Evolutionary conservation across 2,888 invertebrate genomes (phyloP).

Genomic region (Branchellion lobata): DNA sequence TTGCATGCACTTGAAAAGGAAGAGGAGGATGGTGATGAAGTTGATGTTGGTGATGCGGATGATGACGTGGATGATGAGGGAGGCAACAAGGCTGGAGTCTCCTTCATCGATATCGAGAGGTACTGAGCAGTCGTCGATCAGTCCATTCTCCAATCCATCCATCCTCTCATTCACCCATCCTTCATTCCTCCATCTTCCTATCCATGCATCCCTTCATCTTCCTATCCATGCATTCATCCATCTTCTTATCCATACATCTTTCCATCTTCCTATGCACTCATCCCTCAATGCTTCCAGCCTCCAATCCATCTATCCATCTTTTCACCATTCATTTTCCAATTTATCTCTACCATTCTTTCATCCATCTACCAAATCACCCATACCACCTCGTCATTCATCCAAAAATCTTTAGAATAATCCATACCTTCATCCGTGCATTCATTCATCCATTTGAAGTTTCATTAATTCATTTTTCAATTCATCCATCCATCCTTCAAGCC

Average conservation of each 20-base stretch:
- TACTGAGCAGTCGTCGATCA: not conserved
- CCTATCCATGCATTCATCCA: constrained; percentile 6
- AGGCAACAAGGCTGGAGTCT: too few relatives aligned
- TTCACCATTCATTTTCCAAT: not conserved
- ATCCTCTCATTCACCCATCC: not conserved
- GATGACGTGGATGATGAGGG: not conserved
- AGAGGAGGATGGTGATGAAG: not conserved
- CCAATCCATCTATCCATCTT: not conserved
- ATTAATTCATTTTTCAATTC: too few relatives aligned
- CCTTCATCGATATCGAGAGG: not conserved
- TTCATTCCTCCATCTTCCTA: not conserved
- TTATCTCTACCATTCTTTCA: not conserved
- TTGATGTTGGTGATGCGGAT: not conserved
- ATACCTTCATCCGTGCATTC: too few relatives aligned
- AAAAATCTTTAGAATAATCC: too few relatives aligned
- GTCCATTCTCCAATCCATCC: not conserved
- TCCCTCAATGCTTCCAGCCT: not conserved
- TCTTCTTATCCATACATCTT: not conserved
- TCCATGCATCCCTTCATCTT: not conserved
- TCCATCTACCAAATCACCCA: too few relatives aligned
- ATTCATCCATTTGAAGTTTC: too few relatives aligned
- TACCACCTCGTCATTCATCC: too few relatives aligned
- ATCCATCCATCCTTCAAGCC: too few relatives aligned
- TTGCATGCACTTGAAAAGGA: constrained; percentile 20
- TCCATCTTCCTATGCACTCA: not conserved